Base-by-base conservation (phyloP, 1,140 invertebrate species). In the Drosophila carrolli region DNA sequence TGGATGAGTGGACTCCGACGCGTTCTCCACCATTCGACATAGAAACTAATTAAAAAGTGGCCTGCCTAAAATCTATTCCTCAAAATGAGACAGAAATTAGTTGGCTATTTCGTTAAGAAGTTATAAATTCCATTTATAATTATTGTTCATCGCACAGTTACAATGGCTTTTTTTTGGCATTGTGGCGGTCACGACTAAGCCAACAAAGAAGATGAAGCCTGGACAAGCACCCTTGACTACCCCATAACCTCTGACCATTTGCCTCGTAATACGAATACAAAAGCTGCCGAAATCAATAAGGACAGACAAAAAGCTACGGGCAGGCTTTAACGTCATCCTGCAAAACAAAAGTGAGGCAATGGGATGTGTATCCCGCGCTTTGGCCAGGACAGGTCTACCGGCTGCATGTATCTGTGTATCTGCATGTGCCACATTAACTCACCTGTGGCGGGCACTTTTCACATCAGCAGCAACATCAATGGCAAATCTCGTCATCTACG, bases 361-460 rank as follows among this genome's bases (percentile, higher is more conserved):
- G 47, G 62, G 61, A 56, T 67, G 50, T 54, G 57, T 66, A 56
- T 63, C 74, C 43, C 65, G 57, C 75, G 55, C 73, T 53, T 47
- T 46, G 79, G 54, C 56, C 44, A 53, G 53, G 79, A 61, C 70
- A 76, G 75, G 58, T 57, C 54, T 54, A 10, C 60, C 53, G 53
- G 38, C 56, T 63, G 75, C 50, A 38, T 71, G 47, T 72, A 47
- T 76, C 35, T 61, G 73, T 53, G 61, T 72, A 54, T 47, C 41
- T 48, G 43, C 51, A 8, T 75, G 43, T 65, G 59, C 19, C 57
- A 75, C 75, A 83, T 88, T 83, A 76, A 80, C 70, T 88, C 75
- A 89, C 83, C 84, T 88, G 83, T 88, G 76, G 83, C 79, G 75
- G 83, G 79, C 84, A 88, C 75, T 88, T 83, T 82, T 82, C 75